Evolutionary conservation across 2,888 invertebrate genomes (phyloP), one percentile per base, ranked within the genome.

Genomic region (Eupithecia vulgata): DNA sequence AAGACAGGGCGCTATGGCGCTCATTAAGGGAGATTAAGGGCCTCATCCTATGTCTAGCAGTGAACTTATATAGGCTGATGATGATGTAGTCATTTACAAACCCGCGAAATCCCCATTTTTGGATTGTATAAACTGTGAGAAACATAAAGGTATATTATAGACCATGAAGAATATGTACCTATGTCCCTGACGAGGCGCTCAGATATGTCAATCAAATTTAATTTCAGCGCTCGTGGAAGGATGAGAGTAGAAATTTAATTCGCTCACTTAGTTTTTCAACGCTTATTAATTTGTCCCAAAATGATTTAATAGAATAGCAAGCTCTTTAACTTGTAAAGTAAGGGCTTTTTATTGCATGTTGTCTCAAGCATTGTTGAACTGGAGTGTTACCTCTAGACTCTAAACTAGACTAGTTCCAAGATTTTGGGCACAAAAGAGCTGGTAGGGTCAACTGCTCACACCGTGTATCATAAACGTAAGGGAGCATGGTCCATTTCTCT

Each of bases 401-500:
- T 48, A 45, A 12, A 40, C 15, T 42, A 40, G 5, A 3, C 13
- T 10, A 37, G 4, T 21, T 21, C 52, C n/a, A 10, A 52, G 21
- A 8, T 52, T 52, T 52, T 12, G 10, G 48, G 2, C 17, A 7
- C 6, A 48, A 2, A n/a, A 8, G 7, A 48, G 21, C 21, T 35
- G 17, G 10, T 35, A 0, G 37, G 34, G 12, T 34, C 37, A 35
- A 37, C 62, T 12, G 35, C 5, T 0, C 21, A 12, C 37, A 64
- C 64, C 64, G 64, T 64, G 64, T 65, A 21, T 37, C 65, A 30
- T n/a, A 65, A 15, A 25, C 25, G 7, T 40, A 67, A 67, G 72
- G 72, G 72, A 72, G 67, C 52, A 40, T 68, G 72, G 68, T 75
- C 67, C 75, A 70, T 75, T 74, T 62, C 68, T 70, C 35, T 13